Base-by-base conservation (phyloP, 1,140 invertebrate genomes). In the Nixonia krombeini region DNA sequence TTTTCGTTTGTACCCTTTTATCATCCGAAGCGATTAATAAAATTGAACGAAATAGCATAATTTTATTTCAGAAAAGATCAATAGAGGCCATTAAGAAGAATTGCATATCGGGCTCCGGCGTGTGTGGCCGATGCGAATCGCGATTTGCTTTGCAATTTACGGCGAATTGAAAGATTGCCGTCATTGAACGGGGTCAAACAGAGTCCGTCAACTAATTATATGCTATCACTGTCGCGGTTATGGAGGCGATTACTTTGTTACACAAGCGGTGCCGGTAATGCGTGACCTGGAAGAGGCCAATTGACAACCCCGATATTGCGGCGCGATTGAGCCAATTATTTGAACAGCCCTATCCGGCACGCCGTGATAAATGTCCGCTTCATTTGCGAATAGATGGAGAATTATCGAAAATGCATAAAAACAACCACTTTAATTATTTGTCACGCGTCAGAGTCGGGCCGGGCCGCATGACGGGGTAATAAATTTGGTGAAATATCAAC, bases 201-300 rank as follows among this genome's bases (percentile, higher is more conserved):
- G 18, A n/a, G 41, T 44, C 17, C 13, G 4, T 44, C 41, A 44
- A 21, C 10, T 44, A 44, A 10, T 44, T 44, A 28, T n/a, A n/a
- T 44, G 18, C 18, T n/a, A 41, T 41, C 16, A 21, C 21, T 41
- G 38, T 41, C 38, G 38, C 38, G 38, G 38, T 40, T 40, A 17
- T 15, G 16, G 17, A 40, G 40, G 49, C 49, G 41, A 55, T 55
- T 55, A 55, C 40, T 42, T 44, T 42, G 42, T 51, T 38, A 15
- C n/a, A 51, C 47, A 18, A 29, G 29, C 29, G 10, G 41, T 23
- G 26, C 28, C 51, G 40, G 42, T 44, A 55, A 33, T 38, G 33
- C 31, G 37, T 44, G 51, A 55, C 51, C 51, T 55, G 51, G 41
- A 45, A 55, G 40, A 44, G 38, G 40, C 13, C 51, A 55, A 55